These are phyloP conservation scores for Gnatocerus cornutus DNA, from an alignment of 2,888 invertebrate species.

Conservation along the genomic window DNA sequence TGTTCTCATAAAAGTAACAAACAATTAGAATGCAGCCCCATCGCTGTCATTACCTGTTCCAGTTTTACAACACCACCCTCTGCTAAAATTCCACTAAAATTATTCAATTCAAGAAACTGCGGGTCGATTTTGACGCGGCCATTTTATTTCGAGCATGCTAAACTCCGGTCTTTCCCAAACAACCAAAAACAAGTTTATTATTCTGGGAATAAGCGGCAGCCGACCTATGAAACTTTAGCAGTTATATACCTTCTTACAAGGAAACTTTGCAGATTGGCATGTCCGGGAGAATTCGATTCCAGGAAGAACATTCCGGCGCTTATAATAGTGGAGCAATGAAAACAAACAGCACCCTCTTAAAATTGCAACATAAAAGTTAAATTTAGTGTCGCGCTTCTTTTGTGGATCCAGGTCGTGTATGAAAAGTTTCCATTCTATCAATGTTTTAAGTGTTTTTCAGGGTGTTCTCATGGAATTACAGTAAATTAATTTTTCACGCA, in stretches of 20 bases:
- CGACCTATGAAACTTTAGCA: slow-evolving; percentile 20
- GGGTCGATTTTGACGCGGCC: slow-evolving; percentile 7
- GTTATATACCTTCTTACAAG: slow-evolving; percentile 27
- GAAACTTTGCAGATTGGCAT: slow-evolving; percentile 30
- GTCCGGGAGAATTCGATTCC: slow-evolving; percentile 23
- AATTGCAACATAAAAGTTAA: slow-evolving; percentile 14
- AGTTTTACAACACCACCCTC: slow-evolving; percentile 11
- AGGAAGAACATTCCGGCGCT: slow-evolving; percentile 7
- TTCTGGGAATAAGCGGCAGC: slow-evolving; percentile 32
- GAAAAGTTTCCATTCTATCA: slow-evolving; percentile 12
- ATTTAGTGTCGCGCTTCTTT: slow-evolving; percentile 9
- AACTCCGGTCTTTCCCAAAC: slow-evolving; percentile 15
- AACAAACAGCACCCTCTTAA: slow-evolving; percentile 20
- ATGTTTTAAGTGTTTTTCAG: slow-evolving; percentile 15
- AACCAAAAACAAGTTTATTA: slow-evolving; percentile 33
- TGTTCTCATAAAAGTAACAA: slow-evolving; percentile 22
- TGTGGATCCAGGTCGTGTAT: background rate
- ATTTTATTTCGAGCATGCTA: slow-evolving; percentile 19
- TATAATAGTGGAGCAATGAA: slow-evolving; percentile 19
- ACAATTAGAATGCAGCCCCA: slow-evolving; percentile 25
- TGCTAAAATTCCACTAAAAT: slow-evolving; percentile 1
- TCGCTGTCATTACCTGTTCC: slow-evolving; percentile 17
- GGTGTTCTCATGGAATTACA: background rate
- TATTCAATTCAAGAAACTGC: background rate
- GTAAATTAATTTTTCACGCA: slow-evolving; percentile 28